These are phyloP conservation scores for Calliphora vomitoria DNA, from an alignment of 2,888 invertebrate genomes.

Conservation along the genomic window DNA sequence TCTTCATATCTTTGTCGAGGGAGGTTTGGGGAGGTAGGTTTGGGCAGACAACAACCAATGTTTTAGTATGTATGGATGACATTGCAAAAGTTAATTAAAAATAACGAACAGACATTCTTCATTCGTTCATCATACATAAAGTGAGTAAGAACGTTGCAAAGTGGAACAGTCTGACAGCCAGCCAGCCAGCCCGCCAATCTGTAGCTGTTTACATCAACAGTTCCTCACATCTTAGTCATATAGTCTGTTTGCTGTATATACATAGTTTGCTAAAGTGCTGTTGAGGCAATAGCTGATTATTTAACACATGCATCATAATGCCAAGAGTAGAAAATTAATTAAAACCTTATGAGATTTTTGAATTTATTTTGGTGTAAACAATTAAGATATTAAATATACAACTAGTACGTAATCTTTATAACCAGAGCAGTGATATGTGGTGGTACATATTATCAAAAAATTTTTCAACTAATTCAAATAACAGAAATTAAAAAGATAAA, in stretches of 20 bases:
- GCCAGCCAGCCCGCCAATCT: neutral
- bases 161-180: neutral
- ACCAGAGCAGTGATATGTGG: too few species aligned
- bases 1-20: constrained; percentile 40
- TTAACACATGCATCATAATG: constrained; percentile 3
- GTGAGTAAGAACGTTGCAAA: neutral
- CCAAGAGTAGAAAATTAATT: constrained; percentile 38
- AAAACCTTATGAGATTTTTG: constrained; percentile 21
- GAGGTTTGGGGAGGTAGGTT: neutral
- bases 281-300: neutral
- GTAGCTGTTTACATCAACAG: too few species aligned
- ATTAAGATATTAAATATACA: constrained; percentile 12
- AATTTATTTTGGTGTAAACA: constrained; percentile 25
- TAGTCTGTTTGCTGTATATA: neutral
- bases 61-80: neutral
- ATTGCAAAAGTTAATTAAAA: constrained; percentile 67
- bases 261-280: neutral
- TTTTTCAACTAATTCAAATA: too few species aligned
- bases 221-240: neutral
- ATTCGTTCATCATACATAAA: neutral
- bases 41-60: neutral
- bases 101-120: constrained; percentile 38
- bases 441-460: too few species aligned
- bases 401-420: neutral
- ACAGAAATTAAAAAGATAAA: too few species aligned